A percentile compares a stretch with the other conserved stretches of the same genome.
These are phyloP conservation scores for Eremobia ochroleuca DNA, from an alignment of 2,888 invertebrate genomes.

Conservation along the genomic window DNA sequence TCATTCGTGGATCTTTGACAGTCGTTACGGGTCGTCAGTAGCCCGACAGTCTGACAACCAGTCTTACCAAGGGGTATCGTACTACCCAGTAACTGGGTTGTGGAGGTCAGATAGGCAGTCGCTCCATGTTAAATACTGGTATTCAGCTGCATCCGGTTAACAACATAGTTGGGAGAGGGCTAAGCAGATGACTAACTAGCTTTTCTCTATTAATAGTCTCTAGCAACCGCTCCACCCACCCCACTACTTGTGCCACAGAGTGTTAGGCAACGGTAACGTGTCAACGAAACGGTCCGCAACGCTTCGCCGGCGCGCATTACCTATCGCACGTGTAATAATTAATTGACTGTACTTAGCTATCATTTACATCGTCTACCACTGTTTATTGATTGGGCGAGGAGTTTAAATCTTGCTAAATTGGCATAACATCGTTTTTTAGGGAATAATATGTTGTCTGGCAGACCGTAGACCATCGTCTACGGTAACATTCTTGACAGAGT, in stretches of 20 bases:
- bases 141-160: too few relatives aligned
- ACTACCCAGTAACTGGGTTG: too few relatives aligned
- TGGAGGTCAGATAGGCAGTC: too few relatives aligned
- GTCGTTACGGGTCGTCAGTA: background rate
- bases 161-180: too few relatives aligned
- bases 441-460: background rate
- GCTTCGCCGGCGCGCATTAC: conserved; percentile 74
- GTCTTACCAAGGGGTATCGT: too few relatives aligned
- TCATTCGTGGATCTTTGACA: background rate
- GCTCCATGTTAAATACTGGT: too few relatives aligned
- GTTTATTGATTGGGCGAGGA: background rate
- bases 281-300: conserved; percentile 76
- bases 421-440: background rate
- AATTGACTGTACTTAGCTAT: conserved; percentile 54
- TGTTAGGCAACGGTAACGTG: conserved; percentile 78
- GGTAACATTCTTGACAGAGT: too few relatives aligned
- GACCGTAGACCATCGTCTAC: background rate
- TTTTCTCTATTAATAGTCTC: background rate
- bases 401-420: background rate
- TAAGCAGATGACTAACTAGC: too few relatives aligned
- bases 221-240: conserved; percentile 10
- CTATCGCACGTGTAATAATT: conserved; percentile 61
- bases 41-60: too few relatives aligned
- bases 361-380: conserved; percentile 34
- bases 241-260: conserved; percentile 25